Percentiles rank a stretch among this genome's conserved stretches.
phyloP scores from a whole-genome alignment of 2,113 vertebrate genomes.

The Centropristis striata region DNA sequence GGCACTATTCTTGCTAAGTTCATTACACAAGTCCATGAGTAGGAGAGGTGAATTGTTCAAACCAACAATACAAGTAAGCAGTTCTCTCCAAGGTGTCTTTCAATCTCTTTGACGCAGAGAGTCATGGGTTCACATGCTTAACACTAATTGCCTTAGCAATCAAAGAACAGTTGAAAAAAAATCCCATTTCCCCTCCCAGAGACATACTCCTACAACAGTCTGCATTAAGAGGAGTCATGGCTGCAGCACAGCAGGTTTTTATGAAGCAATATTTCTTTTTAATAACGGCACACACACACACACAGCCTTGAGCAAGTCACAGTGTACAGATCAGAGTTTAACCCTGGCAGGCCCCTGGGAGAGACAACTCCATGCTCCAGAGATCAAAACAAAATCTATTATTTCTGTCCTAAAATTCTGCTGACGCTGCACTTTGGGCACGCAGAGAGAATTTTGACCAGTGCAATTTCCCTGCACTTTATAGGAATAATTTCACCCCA shows the following conservation, averaged over 20 bases:
- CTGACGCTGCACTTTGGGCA: conserved; percentile 49
- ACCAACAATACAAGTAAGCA: conserved; percentile 47
- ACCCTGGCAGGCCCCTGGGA: conserved; percentile 68
- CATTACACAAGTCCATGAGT: conserved; percentile 37
- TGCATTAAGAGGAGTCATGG: conserved; percentile 68
- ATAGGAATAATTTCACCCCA: conserved; percentile 36
- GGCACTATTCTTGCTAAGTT: conserved; percentile 11
- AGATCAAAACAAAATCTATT: conserved; percentile 66
- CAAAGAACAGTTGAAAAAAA: conserved; percentile 39
- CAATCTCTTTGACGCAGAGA: conserved; percentile 21
- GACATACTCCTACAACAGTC: conserved; percentile 49
- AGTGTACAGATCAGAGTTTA: conserved; percentile 74
- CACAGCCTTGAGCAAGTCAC: conserved; percentile 69
- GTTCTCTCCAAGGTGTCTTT: conserved; percentile 47
- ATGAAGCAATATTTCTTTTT: conserved; percentile 85
- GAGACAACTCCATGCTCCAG: conserved; percentile 43
- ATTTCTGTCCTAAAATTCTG: conserved; percentile 60
- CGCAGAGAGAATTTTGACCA: conserved; percentile 40
- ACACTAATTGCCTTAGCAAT: conserved; percentile 67
- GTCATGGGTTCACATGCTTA: conserved; percentile 52
- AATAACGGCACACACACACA: conserved; percentile 67
- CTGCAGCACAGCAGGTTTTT: conserved; percentile 69
- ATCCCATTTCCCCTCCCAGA: conserved; percentile 51
- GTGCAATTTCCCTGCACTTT: conserved; percentile 47
- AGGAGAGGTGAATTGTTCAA: conserved; percentile 34